Evolutionary conservation across 2,797 vertebrate genomes (phyloP), one percentile per base, ranked within the genome.

Genomic region (Dallia pectoralis): DNA sequence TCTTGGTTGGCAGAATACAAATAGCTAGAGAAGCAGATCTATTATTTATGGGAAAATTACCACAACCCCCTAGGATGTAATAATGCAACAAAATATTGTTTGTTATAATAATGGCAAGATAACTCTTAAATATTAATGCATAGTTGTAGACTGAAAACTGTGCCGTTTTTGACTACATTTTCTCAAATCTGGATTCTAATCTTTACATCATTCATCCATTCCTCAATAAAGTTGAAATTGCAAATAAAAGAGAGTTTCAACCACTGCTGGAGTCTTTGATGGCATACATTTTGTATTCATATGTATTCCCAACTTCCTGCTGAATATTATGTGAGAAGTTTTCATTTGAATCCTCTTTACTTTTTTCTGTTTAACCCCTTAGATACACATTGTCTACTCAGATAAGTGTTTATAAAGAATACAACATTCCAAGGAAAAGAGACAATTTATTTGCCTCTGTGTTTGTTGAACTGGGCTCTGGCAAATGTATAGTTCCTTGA

Each of bases 401-500:
- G 67, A 61, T 36, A 49, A 27, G 63, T 30, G 40, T 63, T 32
- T n/a, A 59, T 33, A 3, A 70, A 64, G 44, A 74, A 74, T 70
- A 74, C 70, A 74, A 40, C 47, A 64, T 74, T 30, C 2, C 25
- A 18, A 16, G 14, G 53, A n/a, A 56, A 33, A 4, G 14, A 16
- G 36, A 47, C 15, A 15, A 5, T 27, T 8, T 29, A 8, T 44
- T 11, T n/a, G n/a, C 30, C 3, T 51, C n/a, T 72, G 40, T 18
- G 12, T 22, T 33, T 73, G 22, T 40, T 2, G 49, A 70, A 33
- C 25, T 66, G 8, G 32, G 69, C 44, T 67, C 36, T 71, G 27
- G 14, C 9, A n/a, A 70, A n/a, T 49, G 65, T 51, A 49, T 4
- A 18, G 49, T 65, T 47, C 36, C 36, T 33, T 72, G 70, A 64